Conservation (phyloP, 2,113 vertebrate species). For the Haemorhous mexicanus region DNA sequence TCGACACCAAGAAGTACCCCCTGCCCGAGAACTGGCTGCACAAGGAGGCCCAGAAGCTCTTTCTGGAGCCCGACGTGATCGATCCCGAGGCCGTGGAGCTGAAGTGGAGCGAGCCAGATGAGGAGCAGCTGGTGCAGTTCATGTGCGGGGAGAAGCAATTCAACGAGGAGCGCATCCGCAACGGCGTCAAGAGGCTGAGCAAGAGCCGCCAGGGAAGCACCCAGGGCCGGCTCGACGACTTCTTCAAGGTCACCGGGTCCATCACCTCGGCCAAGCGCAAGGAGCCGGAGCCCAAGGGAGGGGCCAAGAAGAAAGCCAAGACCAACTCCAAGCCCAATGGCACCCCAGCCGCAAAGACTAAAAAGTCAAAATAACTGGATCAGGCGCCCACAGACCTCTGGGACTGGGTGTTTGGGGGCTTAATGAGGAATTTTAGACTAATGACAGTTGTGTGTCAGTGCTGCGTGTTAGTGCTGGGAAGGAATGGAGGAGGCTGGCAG, state of each 20-base stretch:
- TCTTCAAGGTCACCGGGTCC: constrained; percentile 93
- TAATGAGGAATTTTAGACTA: background rate
- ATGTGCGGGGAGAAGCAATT: constrained; percentile 95
- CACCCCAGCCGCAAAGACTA: constrained; percentile 73
- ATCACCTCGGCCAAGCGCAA: constrained; percentile 92
- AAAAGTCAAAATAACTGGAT: constrained; percentile 75
- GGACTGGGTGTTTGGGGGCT: background rate
- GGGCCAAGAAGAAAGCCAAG: constrained; percentile 90
- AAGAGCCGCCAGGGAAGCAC: constrained; percentile 95
- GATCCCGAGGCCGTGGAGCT: constrained; percentile 80
- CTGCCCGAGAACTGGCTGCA: constrained; percentile 91
- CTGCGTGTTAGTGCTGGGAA: background rate
- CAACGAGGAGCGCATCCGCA: constrained; percentile 91
- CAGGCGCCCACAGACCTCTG: rapidly evolving
- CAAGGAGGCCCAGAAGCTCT: constrained; percentile 88
- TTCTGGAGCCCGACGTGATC: constrained; percentile 88
- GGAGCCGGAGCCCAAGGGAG: constrained; percentile 83
- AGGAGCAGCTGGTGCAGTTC: constrained; percentile 85
- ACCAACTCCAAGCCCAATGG: constrained; percentile 64
- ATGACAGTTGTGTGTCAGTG: background rate
- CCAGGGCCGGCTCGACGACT: constrained; percentile 92
- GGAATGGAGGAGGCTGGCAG: background rate
- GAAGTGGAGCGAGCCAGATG: constrained; percentile 88
- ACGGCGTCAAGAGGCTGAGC: constrained; percentile 83
- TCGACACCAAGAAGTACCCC: constrained; percentile 86